These are phyloP conservation scores for Gobio occitaniae DNA, from an alignment of 2,797 vertebrate species.

Conservation along the genomic window DNA sequence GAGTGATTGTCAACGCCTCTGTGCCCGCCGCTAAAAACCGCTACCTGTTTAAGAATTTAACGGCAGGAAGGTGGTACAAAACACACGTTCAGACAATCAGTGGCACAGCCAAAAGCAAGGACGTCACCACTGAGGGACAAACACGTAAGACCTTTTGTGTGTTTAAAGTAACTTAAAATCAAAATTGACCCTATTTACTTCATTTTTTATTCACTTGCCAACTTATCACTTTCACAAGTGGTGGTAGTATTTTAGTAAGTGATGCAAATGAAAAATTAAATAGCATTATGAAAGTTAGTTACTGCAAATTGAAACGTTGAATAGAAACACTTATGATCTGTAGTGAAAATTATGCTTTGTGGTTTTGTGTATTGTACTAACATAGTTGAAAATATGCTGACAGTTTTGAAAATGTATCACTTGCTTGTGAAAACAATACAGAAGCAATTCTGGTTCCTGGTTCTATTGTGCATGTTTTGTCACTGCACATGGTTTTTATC, in stretches of 20 bases:
- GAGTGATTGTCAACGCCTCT: conserved; percentile 78
- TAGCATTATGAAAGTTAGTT: background rate
- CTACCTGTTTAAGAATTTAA: conserved; percentile 85
- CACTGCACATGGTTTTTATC: background rate
- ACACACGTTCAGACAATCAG: conserved; percentile 86
- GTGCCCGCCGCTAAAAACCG: conserved; percentile 71
- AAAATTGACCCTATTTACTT: background rate
- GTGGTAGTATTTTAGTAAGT: background rate
- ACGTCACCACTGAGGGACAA: conserved; percentile 80
- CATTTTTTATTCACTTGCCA: background rate
- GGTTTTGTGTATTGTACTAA: no score
- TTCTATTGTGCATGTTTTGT: background rate
- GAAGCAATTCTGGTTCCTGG: no score
- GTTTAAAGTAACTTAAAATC: background rate
- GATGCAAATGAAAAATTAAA: background rate
- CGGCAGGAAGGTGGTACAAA: conserved; percentile 86
- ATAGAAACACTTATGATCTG: no score
- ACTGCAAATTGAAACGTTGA: background rate
- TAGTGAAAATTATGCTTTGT: no score
- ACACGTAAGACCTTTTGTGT: conserved; percentile 80
- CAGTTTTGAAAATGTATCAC: no score
- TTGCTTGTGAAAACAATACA: no score
- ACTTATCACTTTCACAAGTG: background rate
- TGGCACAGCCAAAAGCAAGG: conserved; percentile 80
- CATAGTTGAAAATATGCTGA: no score